Conservation (phyloP, 2,888 invertebrate genomes). For the Hecatera dysodea region DNA sequence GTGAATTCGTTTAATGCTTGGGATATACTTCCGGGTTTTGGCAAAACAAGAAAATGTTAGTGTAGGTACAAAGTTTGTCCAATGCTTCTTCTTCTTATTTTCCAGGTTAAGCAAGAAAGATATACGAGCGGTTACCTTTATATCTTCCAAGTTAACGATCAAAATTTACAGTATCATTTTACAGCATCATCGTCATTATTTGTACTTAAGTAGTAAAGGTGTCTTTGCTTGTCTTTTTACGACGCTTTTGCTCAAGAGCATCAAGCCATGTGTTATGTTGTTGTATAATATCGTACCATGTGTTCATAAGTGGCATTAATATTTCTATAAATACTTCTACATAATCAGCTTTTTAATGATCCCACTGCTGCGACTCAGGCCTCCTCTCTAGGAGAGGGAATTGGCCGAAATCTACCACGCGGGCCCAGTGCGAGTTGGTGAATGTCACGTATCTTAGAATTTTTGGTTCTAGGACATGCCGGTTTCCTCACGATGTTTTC, state of each 20-base stretch:
- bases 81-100: no score
- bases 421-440: no score
- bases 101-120: no score
- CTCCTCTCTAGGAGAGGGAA: no score
- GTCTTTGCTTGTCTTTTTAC: not conserved
- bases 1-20: no score
- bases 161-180: not conserved
- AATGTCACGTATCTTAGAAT: no score
- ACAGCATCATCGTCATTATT: not conserved
- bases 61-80: not conserved
- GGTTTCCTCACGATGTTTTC: no score
- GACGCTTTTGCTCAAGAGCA: not conserved
- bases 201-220: not conserved
- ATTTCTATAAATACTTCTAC: slow-evolving; percentile 30
- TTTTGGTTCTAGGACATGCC: no score
- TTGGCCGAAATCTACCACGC: no score
- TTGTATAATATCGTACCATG: slow-evolving; percentile 11
- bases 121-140: not conserved
- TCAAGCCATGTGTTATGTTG: slow-evolving; percentile 1
- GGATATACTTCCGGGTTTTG: no score
- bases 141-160: not conserved
- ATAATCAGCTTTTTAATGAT: no score
- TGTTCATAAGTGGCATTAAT: slow-evolving; percentile 4
- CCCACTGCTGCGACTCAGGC: no score
- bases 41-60: not conserved